Percentiles rank a stretch among this genome's conserved stretches.
Conservation (phyloP, 2,797 vertebrate species). For the Sebastes paucispinis region DNA sequence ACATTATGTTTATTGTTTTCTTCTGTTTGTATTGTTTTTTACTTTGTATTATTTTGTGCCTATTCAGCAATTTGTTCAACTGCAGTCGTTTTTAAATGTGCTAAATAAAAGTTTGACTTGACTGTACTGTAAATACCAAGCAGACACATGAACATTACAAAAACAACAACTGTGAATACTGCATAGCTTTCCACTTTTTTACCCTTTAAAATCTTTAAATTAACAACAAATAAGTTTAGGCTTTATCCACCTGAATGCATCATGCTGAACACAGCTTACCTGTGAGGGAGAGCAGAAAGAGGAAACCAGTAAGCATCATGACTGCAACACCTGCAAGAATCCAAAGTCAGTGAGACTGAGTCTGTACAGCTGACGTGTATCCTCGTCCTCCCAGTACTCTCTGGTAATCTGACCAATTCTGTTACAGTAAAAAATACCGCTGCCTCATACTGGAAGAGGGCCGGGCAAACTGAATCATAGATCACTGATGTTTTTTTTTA, state of each 20-base stretch:
- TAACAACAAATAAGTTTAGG: neutral
- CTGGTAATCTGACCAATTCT: neutral
- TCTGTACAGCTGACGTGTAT: neutral
- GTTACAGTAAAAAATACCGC: neutral
- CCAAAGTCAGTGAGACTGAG: neutral
- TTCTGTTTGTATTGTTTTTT: no score
- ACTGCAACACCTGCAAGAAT: neutral
- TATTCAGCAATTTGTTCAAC: neutral
- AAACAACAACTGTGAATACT: neutral
- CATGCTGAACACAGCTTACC: conserved; percentile 36
- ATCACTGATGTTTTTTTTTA: neutral
- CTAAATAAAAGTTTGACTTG: neutral
- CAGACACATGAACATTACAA: neutral
- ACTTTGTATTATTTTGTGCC: neutral
- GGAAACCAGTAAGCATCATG: conserved; percentile 18
- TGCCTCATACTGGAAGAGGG: conserved; percentile 1
- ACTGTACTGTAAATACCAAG: neutral
- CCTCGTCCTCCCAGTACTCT: neutral
- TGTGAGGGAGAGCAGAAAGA: conserved; percentile 48
- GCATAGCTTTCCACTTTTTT: neutral
- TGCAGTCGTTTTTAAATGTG: neutral
- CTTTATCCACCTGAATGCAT: neutral
- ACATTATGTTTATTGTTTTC: neutral
- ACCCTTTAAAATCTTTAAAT: neutral
- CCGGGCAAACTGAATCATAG: neutral